Conservation (phyloP, 1,140 invertebrate genomes). For the Drosophila truncata region DNA sequence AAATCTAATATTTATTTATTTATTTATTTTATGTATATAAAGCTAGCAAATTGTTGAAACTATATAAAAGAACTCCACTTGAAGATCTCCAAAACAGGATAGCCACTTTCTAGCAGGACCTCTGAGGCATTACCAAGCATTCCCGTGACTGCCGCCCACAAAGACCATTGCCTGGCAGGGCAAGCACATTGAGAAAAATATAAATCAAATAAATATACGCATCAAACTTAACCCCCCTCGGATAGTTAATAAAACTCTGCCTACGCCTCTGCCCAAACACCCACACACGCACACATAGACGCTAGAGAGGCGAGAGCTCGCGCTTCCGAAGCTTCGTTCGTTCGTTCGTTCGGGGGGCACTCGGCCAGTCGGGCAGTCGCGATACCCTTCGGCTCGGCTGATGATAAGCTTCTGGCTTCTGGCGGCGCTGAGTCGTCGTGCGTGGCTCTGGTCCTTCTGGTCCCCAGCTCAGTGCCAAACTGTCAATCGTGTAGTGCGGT, state of each 20-base stretch:
- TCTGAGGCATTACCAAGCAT: too few species aligned
- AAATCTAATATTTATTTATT: too few species aligned
- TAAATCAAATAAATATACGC: too few species aligned
- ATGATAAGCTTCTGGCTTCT: conserved; percentile 35
- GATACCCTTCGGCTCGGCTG: conserved; percentile 29
- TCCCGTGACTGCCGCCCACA: too few species aligned
- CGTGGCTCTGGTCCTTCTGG: conserved; percentile 28
- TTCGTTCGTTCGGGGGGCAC: too few species aligned
- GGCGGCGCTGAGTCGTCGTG: conserved; percentile 9
- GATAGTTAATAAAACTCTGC: neutral
- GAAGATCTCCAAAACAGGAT: too few species aligned
- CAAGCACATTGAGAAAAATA: too few species aligned
- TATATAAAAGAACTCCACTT: too few species aligned
- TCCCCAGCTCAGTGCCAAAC: conserved; percentile 71
- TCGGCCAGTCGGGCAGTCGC: neutral
- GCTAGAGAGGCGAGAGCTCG: conserved; percentile 10
- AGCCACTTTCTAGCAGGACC: too few species aligned
- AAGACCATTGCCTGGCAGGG: too few species aligned
- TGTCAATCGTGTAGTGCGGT: conserved; percentile 82
- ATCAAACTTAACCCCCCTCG: neutral
- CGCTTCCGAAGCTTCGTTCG: conserved; percentile 3
- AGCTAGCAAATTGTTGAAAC: too few species aligned
- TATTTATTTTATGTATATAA: too few species aligned
- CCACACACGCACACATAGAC: neutral
- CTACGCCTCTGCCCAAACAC: neutral